These are phyloP conservation scores for Sphaeridia pumilis DNA, from an alignment of 2,888 invertebrate genomes.

Conservation along the genomic window DNA sequence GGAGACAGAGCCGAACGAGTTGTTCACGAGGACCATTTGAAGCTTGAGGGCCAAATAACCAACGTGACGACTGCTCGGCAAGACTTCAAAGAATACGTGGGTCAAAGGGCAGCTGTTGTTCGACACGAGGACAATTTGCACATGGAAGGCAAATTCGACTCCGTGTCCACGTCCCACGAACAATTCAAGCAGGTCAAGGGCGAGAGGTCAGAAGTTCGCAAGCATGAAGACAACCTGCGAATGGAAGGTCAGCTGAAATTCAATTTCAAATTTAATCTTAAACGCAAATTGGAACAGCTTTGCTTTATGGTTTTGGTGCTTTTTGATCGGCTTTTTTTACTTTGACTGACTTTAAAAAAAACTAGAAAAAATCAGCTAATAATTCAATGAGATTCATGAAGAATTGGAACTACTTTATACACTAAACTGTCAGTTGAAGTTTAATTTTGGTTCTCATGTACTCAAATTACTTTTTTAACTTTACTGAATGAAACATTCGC, in stretches of 20 bases:
- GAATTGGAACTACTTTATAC: too few relatives aligned
- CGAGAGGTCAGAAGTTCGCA: constrained; percentile 43
- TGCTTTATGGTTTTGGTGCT: too few relatives aligned
- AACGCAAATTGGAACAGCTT: constrained; percentile 40
- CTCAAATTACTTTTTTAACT: too few relatives aligned
- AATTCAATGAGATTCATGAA: too few relatives aligned
- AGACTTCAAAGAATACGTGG: constrained; percentile 41
- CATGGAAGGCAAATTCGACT: constrained; percentile 46
- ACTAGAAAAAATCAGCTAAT: too few relatives aligned
- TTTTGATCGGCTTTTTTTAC: too few relatives aligned
- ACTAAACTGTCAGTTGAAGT: too few relatives aligned
- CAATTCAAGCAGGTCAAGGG: constrained; percentile 33
- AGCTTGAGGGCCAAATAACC: constrained; percentile 49
- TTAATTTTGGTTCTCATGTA: too few relatives aligned
- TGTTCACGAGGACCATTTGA: constrained; percentile 45
- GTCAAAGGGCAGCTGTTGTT: constrained; percentile 46
- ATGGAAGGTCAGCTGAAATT: constrained; percentile 43
- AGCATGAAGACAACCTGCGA: constrained; percentile 47
- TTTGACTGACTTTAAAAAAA: too few relatives aligned
- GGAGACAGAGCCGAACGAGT: constrained; percentile 40
- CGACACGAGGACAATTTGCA: constrained; percentile 42
- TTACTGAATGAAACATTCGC: too few relatives aligned
- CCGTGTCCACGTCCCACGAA: constrained; percentile 35
- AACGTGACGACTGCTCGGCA: constrained; percentile 19
- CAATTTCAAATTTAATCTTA: constrained; percentile 44